Evolutionary conservation across 2,113 vertebrate genomes (phyloP), one percentile per base, ranked within the genome.

Genomic region (Monarcha castaneiventris): DNA sequence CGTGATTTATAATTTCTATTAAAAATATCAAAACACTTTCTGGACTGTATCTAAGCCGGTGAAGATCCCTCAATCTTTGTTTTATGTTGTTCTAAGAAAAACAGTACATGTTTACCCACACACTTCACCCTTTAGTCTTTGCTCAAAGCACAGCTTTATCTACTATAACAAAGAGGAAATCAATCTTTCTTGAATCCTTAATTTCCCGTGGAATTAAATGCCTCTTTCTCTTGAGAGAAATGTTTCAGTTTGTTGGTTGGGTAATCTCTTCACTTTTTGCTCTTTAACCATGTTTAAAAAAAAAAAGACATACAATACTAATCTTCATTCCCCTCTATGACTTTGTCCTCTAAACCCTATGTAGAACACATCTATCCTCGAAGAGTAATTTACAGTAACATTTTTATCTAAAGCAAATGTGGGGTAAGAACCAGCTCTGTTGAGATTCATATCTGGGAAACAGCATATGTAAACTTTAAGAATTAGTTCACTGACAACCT

Each of bases 221-320:
- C 27, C 72, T 81, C 52, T 93, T 94, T 88, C 82, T 91, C 62
- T 27, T 61, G 46, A 95, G 54, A 89, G 74, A 87, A 96, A 77
- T 55, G 48, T 93, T 89, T 84, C 59, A 41, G 35, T 30, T 87
- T 54, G 55, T 51, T 67, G 71, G 19, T 66, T 91, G 73, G 41
- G 46, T 82, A 91, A 91, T 84, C 32, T 54, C 61, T 80, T 92
- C 27, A n/a, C 30, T 94, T 92, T 86, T 84, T 3, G 16, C 16
- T 69, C 55, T 66, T 88, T 69, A 83, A 43, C 52, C 55, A 10
- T 35, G 32, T 58, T 58, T 43, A 1, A 41, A 75, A 77, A 81
- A 78, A 56, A 55, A 62, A n/a, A 35, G 1, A 2, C 29, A 8
- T 52, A 18, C 22, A 48, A 4, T 56, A 74, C 55, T 80, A 72